phyloP scores from a whole-genome alignment of 2,888 invertebrate species.

The Sicus ferrugineus region DNA sequence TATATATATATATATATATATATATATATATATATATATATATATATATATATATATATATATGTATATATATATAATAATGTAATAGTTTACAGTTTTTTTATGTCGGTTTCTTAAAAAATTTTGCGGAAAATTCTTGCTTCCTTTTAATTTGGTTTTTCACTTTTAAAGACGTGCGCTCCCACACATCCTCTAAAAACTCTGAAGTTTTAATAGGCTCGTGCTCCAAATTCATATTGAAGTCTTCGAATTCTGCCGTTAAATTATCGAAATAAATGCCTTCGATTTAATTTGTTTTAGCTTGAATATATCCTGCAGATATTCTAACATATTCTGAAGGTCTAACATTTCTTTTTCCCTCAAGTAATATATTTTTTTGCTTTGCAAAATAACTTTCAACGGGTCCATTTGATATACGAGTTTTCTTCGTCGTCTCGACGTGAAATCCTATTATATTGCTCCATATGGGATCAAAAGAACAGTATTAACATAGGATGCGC shows the following conservation, averaged over 20 bases:
- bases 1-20: too few species aligned
- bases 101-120: not conserved
- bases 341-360: constrained; percentile 9
- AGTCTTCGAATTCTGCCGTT: not conserved
- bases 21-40: too few species aligned
- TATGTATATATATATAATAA: too few species aligned
- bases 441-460: constrained; percentile 20
- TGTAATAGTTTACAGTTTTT: not conserved
- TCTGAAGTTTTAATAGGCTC: not conserved
- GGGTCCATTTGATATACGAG: constrained; percentile 13
- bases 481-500: not conserved
- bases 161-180: not conserved
- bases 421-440: constrained; percentile 8
- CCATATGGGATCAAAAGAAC: constrained; percentile 9
- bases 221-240: too few species aligned
- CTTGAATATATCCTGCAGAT: not conserved
- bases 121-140: not conserved
- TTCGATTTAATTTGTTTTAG: not conserved
- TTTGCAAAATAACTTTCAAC: constrained; percentile 17
- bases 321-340: constrained; percentile 20
- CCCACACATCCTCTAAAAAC: not conserved
- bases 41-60: too few species aligned
- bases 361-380: not conserved
- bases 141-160: constrained; percentile 1
- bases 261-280: not conserved